Percentiles rank a stretch among this genome's conserved stretches.
Conservation (phyloP, 2,113 vertebrate genomes). For the Cynopterus brachyotis region DNA sequence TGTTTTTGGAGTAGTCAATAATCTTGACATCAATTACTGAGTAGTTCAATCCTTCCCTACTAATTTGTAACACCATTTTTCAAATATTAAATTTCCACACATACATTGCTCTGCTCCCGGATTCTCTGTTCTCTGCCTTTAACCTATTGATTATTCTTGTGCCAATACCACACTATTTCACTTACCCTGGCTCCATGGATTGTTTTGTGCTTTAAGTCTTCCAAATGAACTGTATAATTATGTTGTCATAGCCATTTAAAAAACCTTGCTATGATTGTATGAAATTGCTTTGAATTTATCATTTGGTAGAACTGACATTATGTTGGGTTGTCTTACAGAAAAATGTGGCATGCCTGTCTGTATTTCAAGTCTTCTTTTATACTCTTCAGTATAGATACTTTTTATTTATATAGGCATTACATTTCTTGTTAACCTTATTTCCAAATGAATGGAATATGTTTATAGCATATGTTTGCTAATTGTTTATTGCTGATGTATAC, state of each 20-base stretch:
- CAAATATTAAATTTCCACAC: neutral
- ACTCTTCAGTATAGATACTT: neutral
- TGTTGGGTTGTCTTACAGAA: neutral
- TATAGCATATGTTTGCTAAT: neutral
- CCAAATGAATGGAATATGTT: neutral
- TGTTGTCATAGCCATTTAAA: neutral
- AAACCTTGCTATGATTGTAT: neutral
- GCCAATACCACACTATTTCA: neutral
- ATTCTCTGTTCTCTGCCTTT: neutral
- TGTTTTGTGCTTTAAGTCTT: neutral
- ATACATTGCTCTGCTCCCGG: neutral
- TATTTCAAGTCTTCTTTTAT: neutral
- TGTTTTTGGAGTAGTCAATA: neutral
- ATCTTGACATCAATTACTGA: neutral
- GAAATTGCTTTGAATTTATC: neutral
- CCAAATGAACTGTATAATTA: neutral
- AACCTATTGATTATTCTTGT: neutral
- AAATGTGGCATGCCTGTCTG: neutral
- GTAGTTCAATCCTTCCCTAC: neutral
- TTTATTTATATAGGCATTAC: neutral
- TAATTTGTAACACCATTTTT: neutral
- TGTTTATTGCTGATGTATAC: neutral
- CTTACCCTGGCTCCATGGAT: neutral
- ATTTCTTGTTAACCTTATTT: neutral
- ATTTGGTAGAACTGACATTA: neutral